Conservation (phyloP, 1,140 invertebrate species). For the Cydia fagiglandana region DNA sequence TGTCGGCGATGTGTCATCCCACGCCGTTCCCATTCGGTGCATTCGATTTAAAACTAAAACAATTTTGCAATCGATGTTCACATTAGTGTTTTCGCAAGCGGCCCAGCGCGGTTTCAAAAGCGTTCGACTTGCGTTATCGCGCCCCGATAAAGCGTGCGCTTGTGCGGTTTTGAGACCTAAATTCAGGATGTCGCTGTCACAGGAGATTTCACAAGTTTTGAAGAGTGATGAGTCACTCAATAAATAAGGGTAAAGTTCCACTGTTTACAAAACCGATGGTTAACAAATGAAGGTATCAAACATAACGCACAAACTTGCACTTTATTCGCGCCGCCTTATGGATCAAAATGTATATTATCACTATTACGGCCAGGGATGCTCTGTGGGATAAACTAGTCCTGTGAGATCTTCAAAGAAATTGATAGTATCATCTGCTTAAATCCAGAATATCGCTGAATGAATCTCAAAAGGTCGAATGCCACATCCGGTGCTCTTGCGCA, state of each 20-base stretch:
- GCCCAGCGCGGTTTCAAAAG: constrained; percentile 76
- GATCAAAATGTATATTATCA: background rate
- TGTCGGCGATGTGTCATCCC: constrained; percentile 46
- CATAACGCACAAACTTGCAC: background rate
- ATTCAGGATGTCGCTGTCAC: constrained; percentile 53
- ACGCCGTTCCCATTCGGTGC: constrained; percentile 48
- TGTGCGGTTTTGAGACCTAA: constrained; percentile 73
- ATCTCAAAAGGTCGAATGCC: background rate
- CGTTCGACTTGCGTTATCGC: constrained; percentile 76
- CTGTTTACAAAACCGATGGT: background rate
- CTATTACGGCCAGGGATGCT: background rate
- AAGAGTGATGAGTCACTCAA: background rate
- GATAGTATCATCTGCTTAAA: too few species aligned
- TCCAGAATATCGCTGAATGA: too few species aligned
- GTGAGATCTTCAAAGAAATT: too few species aligned
- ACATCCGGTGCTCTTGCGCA: constrained; percentile 14
- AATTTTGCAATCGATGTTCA: constrained; percentile 79
- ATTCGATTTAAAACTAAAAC: constrained; percentile 77
- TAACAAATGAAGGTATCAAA: background rate
- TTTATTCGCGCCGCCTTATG: background rate
- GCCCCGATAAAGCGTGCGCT: constrained; percentile 70
- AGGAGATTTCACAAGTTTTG: constrained; percentile 37
- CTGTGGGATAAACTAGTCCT: background rate
- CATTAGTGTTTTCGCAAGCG: constrained; percentile 78
- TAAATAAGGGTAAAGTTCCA: background rate